Evolutionary conservation across 2,113 vertebrate genomes (phyloP).

Genomic region (Rhinolophus sinicus): DNA sequence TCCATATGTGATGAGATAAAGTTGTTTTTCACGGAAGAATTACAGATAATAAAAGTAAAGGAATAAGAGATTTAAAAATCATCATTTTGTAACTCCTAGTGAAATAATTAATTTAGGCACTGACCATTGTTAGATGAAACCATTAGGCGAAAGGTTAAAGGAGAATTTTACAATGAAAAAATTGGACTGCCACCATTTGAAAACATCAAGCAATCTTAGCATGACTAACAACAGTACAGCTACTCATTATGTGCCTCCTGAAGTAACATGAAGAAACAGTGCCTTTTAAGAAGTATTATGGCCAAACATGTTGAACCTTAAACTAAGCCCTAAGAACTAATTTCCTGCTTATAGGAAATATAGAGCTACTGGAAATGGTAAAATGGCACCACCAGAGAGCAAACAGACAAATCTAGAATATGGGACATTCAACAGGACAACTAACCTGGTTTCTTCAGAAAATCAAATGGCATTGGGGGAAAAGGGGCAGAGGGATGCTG

Average conservation of each 20-base stretch:
- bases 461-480: not conserved
- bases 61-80: not conserved
- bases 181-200: not conserved
- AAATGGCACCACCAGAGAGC: not conserved
- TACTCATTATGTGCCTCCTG: not conserved
- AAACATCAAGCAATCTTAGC: not conserved
- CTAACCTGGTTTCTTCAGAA: not conserved
- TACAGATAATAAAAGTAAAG: not conserved
- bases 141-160: not conserved
- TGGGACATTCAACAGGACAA: not conserved
- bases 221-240: not conserved
- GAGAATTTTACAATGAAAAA: not conserved
- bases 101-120: not conserved
- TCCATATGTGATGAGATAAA: not conserved
- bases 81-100: not conserved
- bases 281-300: not conserved
- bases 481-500: not conserved
- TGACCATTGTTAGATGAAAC: slow-evolving; percentile 12
- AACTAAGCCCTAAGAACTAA: not conserved
- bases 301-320: not conserved
- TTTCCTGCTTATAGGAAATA: not conserved
- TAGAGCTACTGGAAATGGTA: not conserved
- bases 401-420: not conserved
- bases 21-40: not conserved
- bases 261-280: not conserved